phyloP scores from a whole-genome alignment of 2,888 invertebrate species.

The Agrotis segetum region DNA sequence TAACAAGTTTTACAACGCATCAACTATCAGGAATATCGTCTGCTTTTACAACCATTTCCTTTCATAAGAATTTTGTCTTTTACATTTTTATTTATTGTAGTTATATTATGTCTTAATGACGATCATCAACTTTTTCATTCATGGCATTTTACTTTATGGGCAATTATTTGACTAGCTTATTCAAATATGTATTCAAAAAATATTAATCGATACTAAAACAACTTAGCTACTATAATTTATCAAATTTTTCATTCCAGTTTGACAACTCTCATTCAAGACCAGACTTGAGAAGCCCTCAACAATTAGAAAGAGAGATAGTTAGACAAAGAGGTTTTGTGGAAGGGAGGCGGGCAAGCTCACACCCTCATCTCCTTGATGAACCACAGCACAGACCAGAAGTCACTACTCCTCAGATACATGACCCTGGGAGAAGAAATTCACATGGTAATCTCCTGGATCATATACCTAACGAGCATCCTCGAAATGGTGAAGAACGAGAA shows the following conservation, averaged over 20 bases:
- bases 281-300: conserved; percentile 92
- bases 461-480: conserved; percentile 72
- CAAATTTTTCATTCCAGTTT: conserved; percentile 75
- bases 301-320: conserved; percentile 91
- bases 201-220: not conserved
- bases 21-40: conserved; percentile 29
- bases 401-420: conserved; percentile 82
- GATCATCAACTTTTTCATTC: conserved; percentile 36
- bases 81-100: conserved; percentile 19
- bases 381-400: conserved; percentile 83
- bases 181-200: not conserved
- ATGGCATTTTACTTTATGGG: not conserved
- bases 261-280: conserved; percentile 86
- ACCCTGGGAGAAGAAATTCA: conserved; percentile 89
- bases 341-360: conserved; percentile 92
- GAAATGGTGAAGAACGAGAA: conserved; percentile 88
- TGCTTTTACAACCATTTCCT: conserved; percentile 47
- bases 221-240: no score
- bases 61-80: conserved; percentile 29
- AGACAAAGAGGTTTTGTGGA: conserved; percentile 90
- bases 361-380: conserved; percentile 92
- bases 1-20: conserved; percentile 55
- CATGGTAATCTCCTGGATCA: conserved; percentile 91
- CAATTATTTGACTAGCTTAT: not conserved
- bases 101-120: conserved; percentile 7